Percentiles rank a stretch among this genome's conserved stretches.
These are phyloP conservation scores for Diabrotica balteata DNA, from an alignment of 2,888 invertebrate genomes.

Conservation along the genomic window DNA sequence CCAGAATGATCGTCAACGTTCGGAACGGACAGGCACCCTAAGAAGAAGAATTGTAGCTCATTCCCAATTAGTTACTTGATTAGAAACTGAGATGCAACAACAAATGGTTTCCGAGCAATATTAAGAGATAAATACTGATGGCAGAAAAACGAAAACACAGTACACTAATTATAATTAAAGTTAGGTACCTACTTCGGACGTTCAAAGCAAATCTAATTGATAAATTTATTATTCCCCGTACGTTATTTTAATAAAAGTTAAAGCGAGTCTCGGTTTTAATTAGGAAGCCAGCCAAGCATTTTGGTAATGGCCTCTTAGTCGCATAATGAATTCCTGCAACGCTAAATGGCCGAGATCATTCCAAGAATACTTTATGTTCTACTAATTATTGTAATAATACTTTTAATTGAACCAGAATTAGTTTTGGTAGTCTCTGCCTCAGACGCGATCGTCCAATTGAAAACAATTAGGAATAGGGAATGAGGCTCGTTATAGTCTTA, in stretches of 20 bases:
- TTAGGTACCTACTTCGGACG: too few relatives aligned
- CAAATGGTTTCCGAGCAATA: not conserved
- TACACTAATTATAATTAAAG: not conserved
- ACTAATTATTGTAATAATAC: constrained; percentile 33
- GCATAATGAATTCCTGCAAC: constrained; percentile 29
- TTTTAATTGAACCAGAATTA: constrained; percentile 31
- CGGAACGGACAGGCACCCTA: too few relatives aligned
- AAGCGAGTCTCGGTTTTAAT: constrained; percentile 1
- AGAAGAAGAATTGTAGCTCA: not conserved
- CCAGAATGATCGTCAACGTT: too few relatives aligned
- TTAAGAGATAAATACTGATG: not conserved
- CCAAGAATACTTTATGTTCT: constrained; percentile 26
- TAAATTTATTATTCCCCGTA: not conserved
- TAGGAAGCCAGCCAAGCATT: constrained; percentile 20
- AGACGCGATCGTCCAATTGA: constrained; percentile 10
- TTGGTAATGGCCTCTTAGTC: constrained; percentile 17
- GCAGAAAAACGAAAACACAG: not conserved
- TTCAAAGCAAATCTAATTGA: too few relatives aligned
- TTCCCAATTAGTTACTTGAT: not conserved
- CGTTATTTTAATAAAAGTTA: constrained; percentile 2
- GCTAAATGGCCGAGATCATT: constrained; percentile 34
- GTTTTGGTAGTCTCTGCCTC: constrained; percentile 22
- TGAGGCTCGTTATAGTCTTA: not conserved
- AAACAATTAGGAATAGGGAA: constrained; percentile 9
- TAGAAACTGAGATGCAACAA: too few relatives aligned